phyloP scores from a whole-genome alignment of 2,797 vertebrate genomes.

The Oryzias sinensis region DNA sequence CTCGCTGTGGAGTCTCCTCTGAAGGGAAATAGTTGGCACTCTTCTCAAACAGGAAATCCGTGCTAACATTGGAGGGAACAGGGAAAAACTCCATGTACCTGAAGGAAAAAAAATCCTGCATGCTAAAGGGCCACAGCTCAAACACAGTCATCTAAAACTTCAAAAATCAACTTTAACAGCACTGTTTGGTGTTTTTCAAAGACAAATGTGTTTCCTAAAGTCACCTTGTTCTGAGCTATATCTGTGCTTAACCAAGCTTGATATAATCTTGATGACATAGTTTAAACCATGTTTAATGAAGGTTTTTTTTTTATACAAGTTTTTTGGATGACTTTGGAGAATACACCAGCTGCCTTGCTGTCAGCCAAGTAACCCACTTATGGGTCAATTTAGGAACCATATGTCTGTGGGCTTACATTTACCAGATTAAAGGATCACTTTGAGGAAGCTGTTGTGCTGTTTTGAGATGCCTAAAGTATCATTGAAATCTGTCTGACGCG shows the following conservation, averaged over 20 bases:
- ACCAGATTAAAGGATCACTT: slow-evolving; percentile 44
- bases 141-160: slow-evolving; percentile 4
- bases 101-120: slow-evolving; percentile 24
- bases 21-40: slow-evolving; percentile 97
- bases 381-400: slow-evolving; percentile 63
- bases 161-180: neutral
- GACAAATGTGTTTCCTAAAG: slow-evolving; percentile 42
- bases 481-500: slow-evolving; percentile 31
- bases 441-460: slow-evolving; percentile 35
- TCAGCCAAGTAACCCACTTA: slow-evolving; percentile 64
- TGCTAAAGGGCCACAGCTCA: slow-evolving; percentile 9
- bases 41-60: slow-evolving; percentile 94
- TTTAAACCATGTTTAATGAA: slow-evolving; percentile 33
- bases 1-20: slow-evolving; percentile 88
- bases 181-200: slow-evolving; percentile 31
- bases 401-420: slow-evolving; percentile 55
- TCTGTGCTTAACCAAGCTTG: slow-evolving; percentile 15
- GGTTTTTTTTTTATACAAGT: slow-evolving; percentile 27
- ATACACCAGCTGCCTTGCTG: slow-evolving; percentile 57
- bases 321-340: slow-evolving; percentile 45
- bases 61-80: slow-evolving; percentile 87
- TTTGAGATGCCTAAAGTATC: slow-evolving; percentile 35
- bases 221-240: slow-evolving; percentile 25
- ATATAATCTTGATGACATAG: slow-evolving; percentile 27
- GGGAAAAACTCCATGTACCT: slow-evolving; percentile 99